Evolutionary conservation across 35 echinoderm and acorn worm genomes (phyloP), one percentile per base, ranked within the genome.

Genomic region (Ophioderma brevispina): DNA sequence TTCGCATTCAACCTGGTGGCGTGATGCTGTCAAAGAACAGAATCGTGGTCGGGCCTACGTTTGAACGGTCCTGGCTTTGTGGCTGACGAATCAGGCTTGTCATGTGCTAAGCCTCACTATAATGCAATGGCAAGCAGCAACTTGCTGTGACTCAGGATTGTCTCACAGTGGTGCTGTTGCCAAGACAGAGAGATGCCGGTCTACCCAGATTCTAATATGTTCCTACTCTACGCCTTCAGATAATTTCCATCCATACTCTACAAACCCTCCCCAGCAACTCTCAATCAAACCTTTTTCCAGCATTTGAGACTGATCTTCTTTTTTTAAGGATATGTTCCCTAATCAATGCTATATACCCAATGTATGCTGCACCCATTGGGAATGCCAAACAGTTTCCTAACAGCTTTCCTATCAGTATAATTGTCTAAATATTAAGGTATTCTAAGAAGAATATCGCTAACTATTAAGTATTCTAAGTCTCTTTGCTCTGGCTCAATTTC

Each of bases 1-100:
- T 2, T 70, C 59, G 23, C 59, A 15, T 4, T 70, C 10, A 8
- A 70, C n/a, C 59, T 2, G 59, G 59, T 30, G 59, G 59, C 10
- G 59, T 70, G n/a, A 70, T 70, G 59, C 59, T 13, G 28, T 70
- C 59, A 70, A 70, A n/a, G n/a, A n/a, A 70, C 59, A 70, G n/a
- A 70, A 70, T 70, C 59, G 59, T 25, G n/a, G 10, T 30, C 10
- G n/a, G 28, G 59, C 59, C n/a, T 70, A 70, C n/a, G 59, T 70
- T 18, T 18, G n/a, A n/a, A 70, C 4, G 59, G 59, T 2, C 59
- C n/a, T n/a, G n/a, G n/a, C 28, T 70, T 70, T 70, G 59, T 70
- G n/a, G 5, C 59, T 70, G 59, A 70, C 10, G 28, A 70, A 70
- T 25, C 10, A 70, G 15, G 59, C 59, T 70, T 8, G 59, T 25